Evolutionary conservation across 2,888 invertebrate species (phyloP), one percentile per base, ranked within the genome.

Genomic region (Automeris io): DNA sequence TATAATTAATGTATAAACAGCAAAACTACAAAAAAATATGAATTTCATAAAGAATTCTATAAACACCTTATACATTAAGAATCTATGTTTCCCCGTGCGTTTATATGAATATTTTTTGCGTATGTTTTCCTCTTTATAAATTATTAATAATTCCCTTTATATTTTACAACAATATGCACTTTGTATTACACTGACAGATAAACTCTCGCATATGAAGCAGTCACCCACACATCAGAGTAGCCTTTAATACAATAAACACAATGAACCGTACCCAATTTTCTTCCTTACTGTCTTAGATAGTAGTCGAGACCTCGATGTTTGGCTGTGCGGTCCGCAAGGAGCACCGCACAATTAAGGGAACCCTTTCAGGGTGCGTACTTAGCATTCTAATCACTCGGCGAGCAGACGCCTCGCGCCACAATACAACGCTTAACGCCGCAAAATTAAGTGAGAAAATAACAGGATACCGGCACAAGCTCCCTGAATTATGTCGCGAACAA

Each of bases 361-460:
- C 80, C 80, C 80, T 75, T 77, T 62, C 73, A 55, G 56, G 51
- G 60, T 44, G 60, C 70, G 64, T 63, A 76, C 73, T 81, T 78
- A 76, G 79, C 73, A 83, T 82, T 83, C 82, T 78, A 78, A 78
- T 78, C 81, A 77, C 72, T 57, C 53, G 56, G 54, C 60, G 57
- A 68, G 62, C 72, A 69, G 70, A 68, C 62, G 67, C 67, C 67
- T 60, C 59, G 54, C 57, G 62, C 72, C 72, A 71, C 75, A 79
- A 71, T 72, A 74, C 76, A 73, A 67, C 68, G 70, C 71, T 75
- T 77, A 75, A 74, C 70, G 61, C 73, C 70, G 54, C 70, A 52
- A 70, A 76, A 81, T 80, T 76, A 75, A 82, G 70, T 78, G 76
- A 59, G 67, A 78, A 77, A 79, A 77, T 79, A 79, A 77, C 73